Evolutionary conservation across 2,113 vertebrate species (phyloP), one percentile per base, ranked within the genome.

Genomic region (Diglossa brunneiventris): DNA sequence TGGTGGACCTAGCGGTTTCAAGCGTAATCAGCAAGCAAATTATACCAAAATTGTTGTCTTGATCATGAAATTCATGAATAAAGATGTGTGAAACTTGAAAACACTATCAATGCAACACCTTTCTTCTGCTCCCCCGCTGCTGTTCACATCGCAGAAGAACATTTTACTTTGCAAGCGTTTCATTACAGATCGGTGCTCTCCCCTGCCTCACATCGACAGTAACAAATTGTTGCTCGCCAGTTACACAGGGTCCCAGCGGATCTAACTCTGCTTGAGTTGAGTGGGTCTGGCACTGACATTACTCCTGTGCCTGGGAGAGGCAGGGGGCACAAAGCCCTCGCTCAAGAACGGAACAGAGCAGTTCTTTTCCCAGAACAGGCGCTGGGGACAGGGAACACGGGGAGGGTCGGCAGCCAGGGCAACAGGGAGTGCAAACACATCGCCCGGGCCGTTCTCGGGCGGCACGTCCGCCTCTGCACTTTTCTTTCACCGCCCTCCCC

Each of bases 401-500:
- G 33, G 4, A 58, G 35, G 18, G 11, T 9, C 58, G 62, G 69
- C 59, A 49, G 47, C 46, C 46, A 50, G 3, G 47, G 39, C 46
- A 77, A 68, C 78, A 11, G 33, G 6, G 7, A 13, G 16, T 0
- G 4, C 3, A 35, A 42, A 75, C 47, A 47, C 0, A 41, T 2
- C 4, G 42, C 52, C 49, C 2, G 6, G 16, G 30, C 23, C 12
- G 5, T 0, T 20, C 74, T 7, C 5, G 39, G 17, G 39, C 35
- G 7, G 16, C 1, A 0, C 30, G 11, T 6, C 49, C 24, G 0
- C 5, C 62, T 11, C 23, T 1, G 27, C 16, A 0, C 15, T 17
- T 11, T 18, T 4, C 13, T 12, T 68, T 19, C 5, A 47, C 23
- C 61, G 10, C 15, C 11, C 13, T 37, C 22, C 31, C 21, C 16